These are phyloP conservation scores for Orchestes rusci DNA, from an alignment of 2,888 invertebrate genomes.

Conservation along the genomic window DNA sequence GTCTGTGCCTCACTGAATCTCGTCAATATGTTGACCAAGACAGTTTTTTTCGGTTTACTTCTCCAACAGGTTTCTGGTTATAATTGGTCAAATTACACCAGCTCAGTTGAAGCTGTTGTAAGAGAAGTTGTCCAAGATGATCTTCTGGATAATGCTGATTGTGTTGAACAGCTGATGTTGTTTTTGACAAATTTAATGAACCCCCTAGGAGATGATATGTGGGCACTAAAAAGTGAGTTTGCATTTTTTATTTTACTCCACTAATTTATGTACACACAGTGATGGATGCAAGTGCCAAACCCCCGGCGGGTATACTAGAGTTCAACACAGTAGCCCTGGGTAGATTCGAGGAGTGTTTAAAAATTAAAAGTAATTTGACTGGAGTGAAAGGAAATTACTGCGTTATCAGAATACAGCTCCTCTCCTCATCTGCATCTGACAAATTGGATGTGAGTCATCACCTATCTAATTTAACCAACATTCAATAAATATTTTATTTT, in stretches of 20 bases:
- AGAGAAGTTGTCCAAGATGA: no score
- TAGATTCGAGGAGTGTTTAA: slow-evolving; percentile 10
- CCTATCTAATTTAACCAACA: no score
- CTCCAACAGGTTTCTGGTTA: no score
- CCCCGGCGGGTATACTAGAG: slow-evolving; percentile 7
- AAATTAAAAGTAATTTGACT: slow-evolving; percentile 3
- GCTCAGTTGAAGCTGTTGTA: no score
- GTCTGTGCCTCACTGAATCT: no score
- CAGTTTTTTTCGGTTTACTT: no score
- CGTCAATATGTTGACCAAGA: no score
- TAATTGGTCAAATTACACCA: no score
- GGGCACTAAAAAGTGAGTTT: slow-evolving; percentile 14
- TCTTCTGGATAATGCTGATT: slow-evolving; percentile 6
- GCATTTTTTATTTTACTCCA: no score
- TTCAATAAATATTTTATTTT: no score
- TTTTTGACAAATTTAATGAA: slow-evolving; percentile 10
- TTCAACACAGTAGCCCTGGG: slow-evolving; percentile 8
- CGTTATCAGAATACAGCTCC: background rate
- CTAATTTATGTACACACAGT: slow-evolving; percentile 5
- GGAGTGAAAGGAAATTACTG: slow-evolving; percentile 13
- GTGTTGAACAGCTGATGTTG: slow-evolving; percentile 6
- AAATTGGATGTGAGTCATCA: no score
- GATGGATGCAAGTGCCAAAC: slow-evolving; percentile 34
- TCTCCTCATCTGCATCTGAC: no score
- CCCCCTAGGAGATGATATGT: slow-evolving; percentile 7